Conservation (phyloP, 2,888 invertebrate genomes). For the Anthrax anthrax region DNA sequence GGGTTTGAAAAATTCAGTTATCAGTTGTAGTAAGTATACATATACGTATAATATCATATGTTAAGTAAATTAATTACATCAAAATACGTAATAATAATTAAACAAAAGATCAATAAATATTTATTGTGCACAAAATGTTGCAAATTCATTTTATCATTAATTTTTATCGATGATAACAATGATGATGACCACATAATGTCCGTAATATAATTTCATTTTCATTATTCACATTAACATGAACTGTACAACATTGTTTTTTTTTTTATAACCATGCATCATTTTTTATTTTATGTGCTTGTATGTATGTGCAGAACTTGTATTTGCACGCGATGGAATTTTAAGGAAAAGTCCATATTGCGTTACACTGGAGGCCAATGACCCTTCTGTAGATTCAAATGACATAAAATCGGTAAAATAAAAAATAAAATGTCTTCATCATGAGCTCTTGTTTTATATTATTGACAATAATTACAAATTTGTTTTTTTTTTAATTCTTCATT, state of each 20-base stretch:
- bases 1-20: slow-evolving; percentile 26
- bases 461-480: not conserved
- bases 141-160: not conserved
- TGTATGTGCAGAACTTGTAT: slow-evolving; percentile 22
- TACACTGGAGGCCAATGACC: slow-evolving; percentile 39
- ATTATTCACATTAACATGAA: too few species aligned
- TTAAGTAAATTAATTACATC: not conserved
- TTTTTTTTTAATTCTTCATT: not conserved
- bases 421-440: too few species aligned
- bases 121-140: too few species aligned
- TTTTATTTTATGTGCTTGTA: too few species aligned
- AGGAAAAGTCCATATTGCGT: slow-evolving; percentile 36
- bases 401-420: slow-evolving; percentile 13
- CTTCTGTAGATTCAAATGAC: slow-evolving; percentile 27
- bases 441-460: too few species aligned
- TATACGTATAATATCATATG: not conserved
- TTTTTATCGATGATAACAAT: not conserved
- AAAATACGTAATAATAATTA: not conserved
- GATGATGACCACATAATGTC: too few species aligned
- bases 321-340: slow-evolving; percentile 26
- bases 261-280: too few species aligned
- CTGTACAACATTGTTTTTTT: too few species aligned
- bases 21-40: slow-evolving; percentile 30
- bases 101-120: too few species aligned
- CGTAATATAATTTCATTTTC: too few species aligned